Evolutionary conservation across 2,888 invertebrate genomes (phyloP), one percentile per base, ranked within the genome.

Genomic region (Nezara viridula): DNA sequence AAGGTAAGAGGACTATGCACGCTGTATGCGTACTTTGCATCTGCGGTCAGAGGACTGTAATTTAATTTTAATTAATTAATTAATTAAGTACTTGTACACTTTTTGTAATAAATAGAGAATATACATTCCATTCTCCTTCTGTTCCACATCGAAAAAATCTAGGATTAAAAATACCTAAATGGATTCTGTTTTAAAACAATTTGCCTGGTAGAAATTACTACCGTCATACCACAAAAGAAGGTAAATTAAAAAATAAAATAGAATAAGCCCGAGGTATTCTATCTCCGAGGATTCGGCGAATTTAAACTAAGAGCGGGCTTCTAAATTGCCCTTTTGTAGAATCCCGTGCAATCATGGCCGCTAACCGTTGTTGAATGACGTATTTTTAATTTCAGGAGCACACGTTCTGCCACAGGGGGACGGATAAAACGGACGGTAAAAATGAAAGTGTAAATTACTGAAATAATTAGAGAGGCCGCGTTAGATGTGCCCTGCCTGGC

Each of bases 381-480:
- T 86, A 86, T 86, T 86, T 86, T 86, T 86, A 86, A 86, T 86
- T 86, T 81, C 81, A n/a, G 24, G 24, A 40, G 44, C 24, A n/a
- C 24, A 24, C 24, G 40, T 40, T 6, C 44, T 5, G 10, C 3
- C 81, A 81, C 81, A 24, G 40, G 44, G 44, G 44, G 24, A 40
- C 44, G 44, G 81, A 81, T 81, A 81, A 44, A 81, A 44, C 40
- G 81, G 44, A 81, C 81, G 81, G 81, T 50, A 88, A 88, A 88
- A 88, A 88, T 50, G 88, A 50, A 88, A 60, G 88, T 77, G 88
- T 77, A 88, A 88, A 88, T 88, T 88, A 88, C 88, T 88, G 77
- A 88, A 88, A 88, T 88, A 88, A 88, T 88, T 73, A 88, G 66
- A 32, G 47, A 66, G 66, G 24, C 32, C 27, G 77, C 60, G 88